Conservation (phyloP, 2,797 vertebrate species). For the Sebastes minor region DNA sequence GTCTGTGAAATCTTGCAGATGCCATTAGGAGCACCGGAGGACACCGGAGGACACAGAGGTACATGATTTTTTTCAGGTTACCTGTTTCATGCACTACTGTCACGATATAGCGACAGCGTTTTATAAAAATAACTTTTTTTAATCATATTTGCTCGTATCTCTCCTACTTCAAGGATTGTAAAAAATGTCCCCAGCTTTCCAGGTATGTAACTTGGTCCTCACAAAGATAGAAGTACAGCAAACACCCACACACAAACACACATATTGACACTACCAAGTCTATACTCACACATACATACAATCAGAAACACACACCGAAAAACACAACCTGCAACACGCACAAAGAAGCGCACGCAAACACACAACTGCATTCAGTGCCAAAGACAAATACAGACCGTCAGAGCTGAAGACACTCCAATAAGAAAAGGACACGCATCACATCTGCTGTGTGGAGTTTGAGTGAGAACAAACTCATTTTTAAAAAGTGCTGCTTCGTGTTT, state of each 20-base stretch:
- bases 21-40: too few relatives aligned
- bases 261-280: not conserved
- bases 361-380: not conserved
- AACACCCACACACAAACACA: not conserved
- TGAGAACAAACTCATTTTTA: conserved; percentile 18
- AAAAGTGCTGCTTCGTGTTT: conserved; percentile 4
- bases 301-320: not conserved
- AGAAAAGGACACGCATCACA: not conserved
- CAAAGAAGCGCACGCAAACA: not conserved
- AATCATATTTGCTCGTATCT: too few relatives aligned
- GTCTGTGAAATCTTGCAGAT: too few relatives aligned
- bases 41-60: too few relatives aligned
- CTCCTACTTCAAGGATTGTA: too few relatives aligned
- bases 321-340: not conserved
- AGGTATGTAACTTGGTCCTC: not conserved
- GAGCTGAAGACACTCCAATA: not conserved
- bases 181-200: not conserved
- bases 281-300: not conserved
- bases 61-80: too few relatives aligned
- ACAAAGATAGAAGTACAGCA: not conserved
- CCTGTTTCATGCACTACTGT: too few relatives aligned
- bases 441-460: conserved; percentile 3
- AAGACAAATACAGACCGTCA: not conserved
- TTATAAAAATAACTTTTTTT: too few relatives aligned
- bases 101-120: too few relatives aligned